Evolutionary conservation across 2,888 invertebrate genomes (phyloP).

Genomic region (Tupiocoris notatus): DNA sequence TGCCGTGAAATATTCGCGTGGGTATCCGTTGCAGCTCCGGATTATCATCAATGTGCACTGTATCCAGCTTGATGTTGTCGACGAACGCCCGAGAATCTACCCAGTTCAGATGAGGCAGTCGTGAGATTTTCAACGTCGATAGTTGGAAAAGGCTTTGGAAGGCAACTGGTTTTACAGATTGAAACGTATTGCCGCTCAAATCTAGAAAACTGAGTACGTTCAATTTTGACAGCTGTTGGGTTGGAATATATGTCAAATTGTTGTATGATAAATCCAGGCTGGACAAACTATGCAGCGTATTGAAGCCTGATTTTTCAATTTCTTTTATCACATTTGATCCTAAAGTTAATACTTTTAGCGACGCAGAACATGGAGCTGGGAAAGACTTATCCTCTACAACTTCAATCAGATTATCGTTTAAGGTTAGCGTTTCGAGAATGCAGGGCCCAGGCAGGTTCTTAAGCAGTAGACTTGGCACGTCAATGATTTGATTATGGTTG

Average conservation of each 20-base stretch:
- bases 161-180: slow-evolving; percentile 70
- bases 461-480: slow-evolving; percentile 63
- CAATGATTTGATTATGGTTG: slow-evolving; percentile 74
- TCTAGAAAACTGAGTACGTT: slow-evolving; percentile 72
- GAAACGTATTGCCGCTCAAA: slow-evolving; percentile 76
- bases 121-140: slow-evolving; percentile 65
- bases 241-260: slow-evolving; percentile 75
- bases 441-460: slow-evolving; percentile 65
- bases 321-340: slow-evolving; percentile 74
- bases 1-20: slow-evolving; percentile 79
- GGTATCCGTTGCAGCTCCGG: slow-evolving; percentile 71
- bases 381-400: slow-evolving; percentile 70
- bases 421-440: slow-evolving; percentile 66
- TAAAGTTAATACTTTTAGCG: slow-evolving; percentile 60
- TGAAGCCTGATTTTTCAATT: slow-evolving; percentile 70
- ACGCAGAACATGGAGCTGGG: slow-evolving; percentile 68
- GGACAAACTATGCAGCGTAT: slow-evolving; percentile 70
- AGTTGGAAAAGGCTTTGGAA: slow-evolving; percentile 72
- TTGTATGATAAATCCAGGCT: slow-evolving; percentile 77
- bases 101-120: slow-evolving; percentile 56
- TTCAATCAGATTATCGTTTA: slow-evolving; percentile 77
- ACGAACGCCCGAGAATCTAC: slow-evolving; percentile 78
- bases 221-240: slow-evolving; percentile 71
- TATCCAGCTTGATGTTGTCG: slow-evolving; percentile 79
- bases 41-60: slow-evolving; percentile 75